Evolutionary conservation across 92 coral and sea anemone genomes (phyloP).

Genomic region (Phymanthus crucifer): DNA sequence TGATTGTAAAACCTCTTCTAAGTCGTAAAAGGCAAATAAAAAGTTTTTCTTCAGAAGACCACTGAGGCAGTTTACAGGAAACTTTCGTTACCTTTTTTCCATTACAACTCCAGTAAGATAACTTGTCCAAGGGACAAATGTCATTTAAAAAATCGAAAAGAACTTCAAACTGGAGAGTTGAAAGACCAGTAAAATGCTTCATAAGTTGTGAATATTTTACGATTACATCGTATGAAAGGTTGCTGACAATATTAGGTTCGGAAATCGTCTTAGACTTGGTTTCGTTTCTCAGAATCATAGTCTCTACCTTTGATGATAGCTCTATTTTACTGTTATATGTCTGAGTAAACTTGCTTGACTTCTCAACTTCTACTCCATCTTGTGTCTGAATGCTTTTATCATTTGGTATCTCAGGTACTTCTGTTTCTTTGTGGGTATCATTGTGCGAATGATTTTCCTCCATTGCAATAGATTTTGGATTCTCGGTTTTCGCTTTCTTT

Average conservation of each 20-base stretch:
- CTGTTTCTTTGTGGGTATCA: too few species aligned
- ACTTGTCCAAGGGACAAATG: background rate
- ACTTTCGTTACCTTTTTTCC: constrained; percentile 1
- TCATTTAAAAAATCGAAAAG: constrained; percentile 13
- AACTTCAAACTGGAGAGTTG: constrained; percentile 8
- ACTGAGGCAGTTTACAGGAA: constrained; percentile 5
- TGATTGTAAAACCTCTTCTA: constrained; percentile 37
- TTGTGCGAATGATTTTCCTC: too few species aligned
- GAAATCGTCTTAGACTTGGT: background rate
- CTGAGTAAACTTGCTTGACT: too few species aligned
- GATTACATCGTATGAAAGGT: background rate
- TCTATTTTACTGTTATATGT: background rate
- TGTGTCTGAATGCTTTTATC: too few species aligned
- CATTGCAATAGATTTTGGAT: too few species aligned
- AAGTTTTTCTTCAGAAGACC: constrained; percentile 32
- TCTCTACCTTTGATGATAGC: background rate
- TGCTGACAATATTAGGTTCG: background rate
- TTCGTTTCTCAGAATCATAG: background rate
- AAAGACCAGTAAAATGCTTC: constrained; percentile 9
- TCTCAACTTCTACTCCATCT: too few species aligned
- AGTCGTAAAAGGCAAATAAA: constrained; percentile 43
- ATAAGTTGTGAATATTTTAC: background rate
- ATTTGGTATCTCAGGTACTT: too few species aligned
- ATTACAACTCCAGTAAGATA: background rate
- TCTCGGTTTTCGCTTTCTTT: too few species aligned